phyloP scores from a whole-genome alignment of 2,888 invertebrate species.

The Ditula angustiorana region DNA sequence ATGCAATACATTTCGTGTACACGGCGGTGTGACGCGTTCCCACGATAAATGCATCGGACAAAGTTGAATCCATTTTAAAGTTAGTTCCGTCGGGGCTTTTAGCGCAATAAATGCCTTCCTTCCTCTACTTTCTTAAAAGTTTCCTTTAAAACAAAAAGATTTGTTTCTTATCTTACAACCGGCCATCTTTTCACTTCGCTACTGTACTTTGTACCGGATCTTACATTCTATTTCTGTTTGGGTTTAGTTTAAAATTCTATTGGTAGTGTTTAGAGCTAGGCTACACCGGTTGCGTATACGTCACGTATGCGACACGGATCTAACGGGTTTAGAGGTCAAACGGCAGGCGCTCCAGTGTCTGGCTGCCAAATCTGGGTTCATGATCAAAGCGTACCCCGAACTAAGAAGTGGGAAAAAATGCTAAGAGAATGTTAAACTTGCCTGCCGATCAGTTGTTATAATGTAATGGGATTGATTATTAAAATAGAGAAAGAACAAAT shows the following conservation, averaged over 20 bases:
- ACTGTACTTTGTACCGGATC: constrained; percentile 31
- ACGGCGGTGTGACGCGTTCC: constrained; percentile 59
- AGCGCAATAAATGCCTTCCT: constrained; percentile 85
- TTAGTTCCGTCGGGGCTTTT: constrained; percentile 81
- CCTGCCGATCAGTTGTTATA: too few species aligned
- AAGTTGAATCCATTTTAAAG: constrained; percentile 85
- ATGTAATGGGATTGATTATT: too few species aligned
- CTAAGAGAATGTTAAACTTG: too few species aligned
- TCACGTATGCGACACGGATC: too few species aligned
- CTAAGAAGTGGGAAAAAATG: too few species aligned
- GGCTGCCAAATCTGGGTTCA: too few species aligned
- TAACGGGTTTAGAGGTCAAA: too few species aligned
- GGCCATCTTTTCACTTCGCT: constrained; percentile 56
- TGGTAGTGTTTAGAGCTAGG: not conserved
- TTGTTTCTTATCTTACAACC: constrained; percentile 76
- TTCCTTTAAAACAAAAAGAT: constrained; percentile 82
- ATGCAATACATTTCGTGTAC: constrained; percentile 44
- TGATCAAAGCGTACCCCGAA: too few species aligned
- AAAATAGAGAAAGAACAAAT: too few species aligned
- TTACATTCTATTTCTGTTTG: constrained; percentile 6
- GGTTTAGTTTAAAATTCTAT: constrained; percentile 1
- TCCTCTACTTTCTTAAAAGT: constrained; percentile 82
- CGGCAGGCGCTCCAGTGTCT: too few species aligned
- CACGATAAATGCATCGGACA: constrained; percentile 78
- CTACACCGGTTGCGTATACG: too few species aligned